These are phyloP conservation scores for Drosophila mayaguana DNA, from an alignment of 2,888 invertebrate genomes.

Conservation along the genomic window DNA sequence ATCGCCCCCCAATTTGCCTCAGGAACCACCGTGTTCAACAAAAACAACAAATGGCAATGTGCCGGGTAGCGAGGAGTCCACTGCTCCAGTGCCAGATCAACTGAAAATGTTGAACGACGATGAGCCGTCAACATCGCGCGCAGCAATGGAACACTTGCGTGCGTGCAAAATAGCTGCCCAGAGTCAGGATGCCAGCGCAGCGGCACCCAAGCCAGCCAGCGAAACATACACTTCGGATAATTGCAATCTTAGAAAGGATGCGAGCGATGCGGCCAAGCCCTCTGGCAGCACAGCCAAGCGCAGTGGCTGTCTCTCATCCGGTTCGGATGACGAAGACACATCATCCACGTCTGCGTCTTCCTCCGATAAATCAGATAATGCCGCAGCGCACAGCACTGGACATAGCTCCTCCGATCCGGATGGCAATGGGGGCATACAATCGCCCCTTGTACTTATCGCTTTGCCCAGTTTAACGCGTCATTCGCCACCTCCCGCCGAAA, in stretches of 20 bases:
- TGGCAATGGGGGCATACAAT: slow-evolving; percentile 19
- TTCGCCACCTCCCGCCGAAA: slow-evolving; percentile 30
- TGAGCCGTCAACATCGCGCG: slow-evolving; percentile 67
- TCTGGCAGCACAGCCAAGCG: slow-evolving; percentile 9
- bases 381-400: slow-evolving; percentile 26
- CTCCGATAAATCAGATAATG: slow-evolving; percentile 58
- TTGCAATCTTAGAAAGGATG: slow-evolving; percentile 47
- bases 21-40: slow-evolving; percentile 15
- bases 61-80: slow-evolving; percentile 34
- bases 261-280: background rate
- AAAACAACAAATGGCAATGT: slow-evolving; percentile 51
- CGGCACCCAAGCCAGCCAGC: slow-evolving; percentile 14
- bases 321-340: slow-evolving; percentile 64
- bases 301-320: slow-evolving; percentile 32
- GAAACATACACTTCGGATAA: slow-evolving; percentile 39
- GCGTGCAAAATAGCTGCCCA: slow-evolving; percentile 54
- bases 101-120: slow-evolving; percentile 58
- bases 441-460: slow-evolving; percentile 59
- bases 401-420: slow-evolving; percentile 35
- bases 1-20: slow-evolving; percentile 62
- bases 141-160: slow-evolving; percentile 65
- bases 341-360: slow-evolving; percentile 62
- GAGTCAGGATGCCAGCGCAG: slow-evolving; percentile 25
- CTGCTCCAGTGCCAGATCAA: slow-evolving; percentile 24
- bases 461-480: slow-evolving; percentile 46